Evolutionary conservation across 2,113 vertebrate genomes (phyloP).

Genomic region (Paradoxurus hermaphroditus): DNA sequence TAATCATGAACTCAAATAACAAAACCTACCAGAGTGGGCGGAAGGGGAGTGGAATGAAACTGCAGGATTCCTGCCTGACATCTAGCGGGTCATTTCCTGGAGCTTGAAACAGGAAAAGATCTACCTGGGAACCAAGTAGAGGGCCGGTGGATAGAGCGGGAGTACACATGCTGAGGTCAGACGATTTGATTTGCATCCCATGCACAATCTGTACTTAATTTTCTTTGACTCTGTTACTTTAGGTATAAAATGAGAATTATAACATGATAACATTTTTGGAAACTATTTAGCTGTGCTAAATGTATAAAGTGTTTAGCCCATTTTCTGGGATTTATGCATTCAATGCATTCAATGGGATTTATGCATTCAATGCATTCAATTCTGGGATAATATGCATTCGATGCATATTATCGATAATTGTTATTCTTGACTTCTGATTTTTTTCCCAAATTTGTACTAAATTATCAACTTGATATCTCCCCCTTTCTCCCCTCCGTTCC

Average conservation of each 20-base stretch:
- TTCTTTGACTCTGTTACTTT: background rate
- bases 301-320: background rate
- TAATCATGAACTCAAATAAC: slow-evolving; percentile 49
- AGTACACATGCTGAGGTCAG: background rate
- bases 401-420: background rate
- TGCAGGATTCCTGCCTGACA: background rate
- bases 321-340: background rate
- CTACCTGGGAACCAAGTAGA: background rate
- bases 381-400: background rate
- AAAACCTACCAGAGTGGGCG: slow-evolving; percentile 32
- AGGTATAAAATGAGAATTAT: background rate
- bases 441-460: background rate
- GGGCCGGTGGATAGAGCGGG: rapidly evolving
- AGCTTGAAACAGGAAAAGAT: background rate
- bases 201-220: background rate
- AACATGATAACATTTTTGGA: background rate
- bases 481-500: rapidly evolving
- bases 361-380: background rate
- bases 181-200: background rate
- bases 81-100: background rate
- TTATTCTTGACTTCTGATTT: background rate
- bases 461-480: background rate
- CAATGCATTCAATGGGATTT: background rate
- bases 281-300: background rate
- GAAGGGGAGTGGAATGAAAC: slow-evolving; percentile 7